These are phyloP conservation scores for Peromyscus melanophrys DNA, from an alignment of 2,797 vertebrate species.

Conservation along the genomic window DNA sequence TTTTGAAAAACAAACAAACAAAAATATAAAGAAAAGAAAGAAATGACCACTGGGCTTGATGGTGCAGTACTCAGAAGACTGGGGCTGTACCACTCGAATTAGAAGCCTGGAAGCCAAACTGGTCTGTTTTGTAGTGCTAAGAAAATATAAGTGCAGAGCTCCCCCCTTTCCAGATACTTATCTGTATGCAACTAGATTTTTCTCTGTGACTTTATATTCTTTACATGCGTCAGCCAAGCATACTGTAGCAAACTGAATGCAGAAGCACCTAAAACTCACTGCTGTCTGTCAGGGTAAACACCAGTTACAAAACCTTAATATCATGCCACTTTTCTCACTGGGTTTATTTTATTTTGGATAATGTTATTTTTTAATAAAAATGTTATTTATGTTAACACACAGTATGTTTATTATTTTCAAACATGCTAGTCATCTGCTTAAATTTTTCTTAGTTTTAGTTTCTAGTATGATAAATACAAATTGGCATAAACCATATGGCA, in stretches of 20 bases:
- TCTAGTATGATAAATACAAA: slow-evolving; percentile 28
- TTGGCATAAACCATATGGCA: background rate
- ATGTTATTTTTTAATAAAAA: slow-evolving; percentile 33
- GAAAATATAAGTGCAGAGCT: slow-evolving; percentile 39
- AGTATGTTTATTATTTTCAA: slow-evolving; percentile 50
- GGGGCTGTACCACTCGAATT: background rate
- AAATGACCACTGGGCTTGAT: background rate
- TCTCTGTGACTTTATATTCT: slow-evolving; percentile 11
- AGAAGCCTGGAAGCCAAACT: background rate
- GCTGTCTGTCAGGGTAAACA: background rate
- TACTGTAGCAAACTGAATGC: slow-evolving; percentile 31
- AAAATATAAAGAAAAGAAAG: background rate
- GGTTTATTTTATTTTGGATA: slow-evolving; percentile 19
- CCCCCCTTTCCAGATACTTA: background rate
- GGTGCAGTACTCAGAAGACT: background rate
- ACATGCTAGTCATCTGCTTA: background rate
- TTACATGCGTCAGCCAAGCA: slow-evolving; percentile 14
- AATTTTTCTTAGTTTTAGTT: slow-evolving; percentile 46
- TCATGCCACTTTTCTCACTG: background rate
- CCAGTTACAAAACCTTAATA: slow-evolving; percentile 43
- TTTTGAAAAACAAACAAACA: background rate
- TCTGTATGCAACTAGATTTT: slow-evolving; percentile 36
- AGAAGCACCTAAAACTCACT: slow-evolving; percentile 3
- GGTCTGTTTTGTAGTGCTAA: slow-evolving; percentile 23
- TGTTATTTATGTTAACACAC: slow-evolving; percentile 1